Conservation (phyloP, 1,140 invertebrate genomes). For the Zophobas morio region DNA sequence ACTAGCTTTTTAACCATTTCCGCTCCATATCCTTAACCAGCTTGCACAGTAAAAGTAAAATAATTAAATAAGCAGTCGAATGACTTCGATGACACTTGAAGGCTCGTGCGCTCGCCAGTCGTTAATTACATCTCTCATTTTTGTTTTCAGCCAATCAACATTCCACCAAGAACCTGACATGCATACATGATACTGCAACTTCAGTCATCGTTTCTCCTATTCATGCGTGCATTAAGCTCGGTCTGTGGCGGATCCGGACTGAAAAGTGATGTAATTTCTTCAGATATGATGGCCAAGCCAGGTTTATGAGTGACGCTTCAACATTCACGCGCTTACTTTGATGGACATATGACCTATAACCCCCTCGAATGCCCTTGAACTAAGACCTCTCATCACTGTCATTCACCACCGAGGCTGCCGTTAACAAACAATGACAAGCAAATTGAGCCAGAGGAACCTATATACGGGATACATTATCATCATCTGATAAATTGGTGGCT, state of each 20-base stretch:
- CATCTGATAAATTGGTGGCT: not conserved
- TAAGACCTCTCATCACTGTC: conserved; percentile 41
- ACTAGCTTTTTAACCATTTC: no score
- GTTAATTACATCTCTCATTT: conserved; percentile 37
- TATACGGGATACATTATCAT: not conserved
- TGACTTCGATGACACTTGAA: conserved; percentile 5
- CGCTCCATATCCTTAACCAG: no score
- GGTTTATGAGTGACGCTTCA: conserved; percentile 40
- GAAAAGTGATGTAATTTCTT: conserved; percentile 39
- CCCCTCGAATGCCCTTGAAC: conserved; percentile 36
- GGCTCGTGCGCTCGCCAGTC: conserved; percentile 5
- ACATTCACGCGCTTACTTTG: conserved; percentile 35
- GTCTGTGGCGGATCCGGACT: conserved; percentile 11
- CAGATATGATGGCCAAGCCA: conserved; percentile 28
- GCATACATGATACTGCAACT: conserved; percentile 40
- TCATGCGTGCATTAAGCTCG: conserved; percentile 25
- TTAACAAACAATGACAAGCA: conserved; percentile 48
- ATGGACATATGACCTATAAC: conserved; percentile 44
- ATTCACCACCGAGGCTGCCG: conserved; percentile 48
- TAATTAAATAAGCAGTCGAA: not conserved
- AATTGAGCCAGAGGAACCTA: conserved; percentile 32
- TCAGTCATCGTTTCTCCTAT: conserved; percentile 35
- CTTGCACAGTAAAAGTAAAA: not conserved
- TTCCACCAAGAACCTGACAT: conserved; percentile 26
- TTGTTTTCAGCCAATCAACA: conserved; percentile 39